Conservation (phyloP, 2,888 invertebrate genomes). For the Malthinus seriepunctatus region DNA sequence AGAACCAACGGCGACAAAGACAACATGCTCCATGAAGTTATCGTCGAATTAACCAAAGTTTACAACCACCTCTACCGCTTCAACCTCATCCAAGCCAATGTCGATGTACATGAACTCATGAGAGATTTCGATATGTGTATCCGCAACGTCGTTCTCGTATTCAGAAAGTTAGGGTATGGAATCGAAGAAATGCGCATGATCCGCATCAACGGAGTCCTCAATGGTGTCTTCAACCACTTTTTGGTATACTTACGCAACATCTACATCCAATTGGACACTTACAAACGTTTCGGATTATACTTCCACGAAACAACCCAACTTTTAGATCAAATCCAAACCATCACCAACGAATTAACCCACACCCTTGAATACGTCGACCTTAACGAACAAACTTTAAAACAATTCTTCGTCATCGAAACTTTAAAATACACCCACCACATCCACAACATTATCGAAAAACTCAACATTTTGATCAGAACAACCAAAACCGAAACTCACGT, state of each 20-base stretch:
- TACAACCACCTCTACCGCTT: constrained; percentile 10
- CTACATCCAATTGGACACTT: constrained; percentile 13
- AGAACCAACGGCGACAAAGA: constrained; percentile 5
- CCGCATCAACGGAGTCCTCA: not conserved
- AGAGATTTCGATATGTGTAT: not conserved
- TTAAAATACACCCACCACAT: constrained; percentile 8
- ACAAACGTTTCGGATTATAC: constrained; percentile 7
- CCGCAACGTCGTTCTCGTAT: constrained; percentile 1
- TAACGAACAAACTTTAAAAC: constrained; percentile 8
- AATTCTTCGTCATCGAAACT: constrained; percentile 9
- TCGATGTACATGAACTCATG: not conserved
- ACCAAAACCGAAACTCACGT: not conserved
- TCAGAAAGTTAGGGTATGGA: constrained; percentile 6
- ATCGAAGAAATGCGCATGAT: not conserved
- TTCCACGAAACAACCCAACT: not conserved
- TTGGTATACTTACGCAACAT: constrained; percentile 17
- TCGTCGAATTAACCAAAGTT: not conserved
- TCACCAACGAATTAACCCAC: constrained; percentile 9
- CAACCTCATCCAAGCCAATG: not conserved
- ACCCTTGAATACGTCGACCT: constrained; percentile 6
- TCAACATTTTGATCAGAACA: constrained; percentile 3
- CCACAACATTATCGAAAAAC: constrained; percentile 1
- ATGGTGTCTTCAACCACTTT: constrained; percentile 13
- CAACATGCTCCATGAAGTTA: constrained; percentile 1
- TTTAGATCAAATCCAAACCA: constrained; percentile 10